These are phyloP conservation scores for Atherinomorus stipes DNA, from an alignment of 2,113 vertebrate species.

Conservation along the genomic window DNA sequence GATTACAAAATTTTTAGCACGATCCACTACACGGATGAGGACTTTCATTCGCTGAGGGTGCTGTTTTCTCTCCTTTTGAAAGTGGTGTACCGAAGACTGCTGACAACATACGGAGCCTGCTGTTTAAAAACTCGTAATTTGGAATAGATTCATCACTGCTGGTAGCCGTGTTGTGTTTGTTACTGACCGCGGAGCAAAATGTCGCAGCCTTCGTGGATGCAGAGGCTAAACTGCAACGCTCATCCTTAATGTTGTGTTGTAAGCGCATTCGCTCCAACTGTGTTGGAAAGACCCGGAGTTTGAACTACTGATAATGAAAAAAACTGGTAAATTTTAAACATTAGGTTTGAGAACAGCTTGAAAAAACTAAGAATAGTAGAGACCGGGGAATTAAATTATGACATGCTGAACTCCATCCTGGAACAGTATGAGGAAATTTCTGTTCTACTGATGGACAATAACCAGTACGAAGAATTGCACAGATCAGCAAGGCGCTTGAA, in stretches of 20 bases:
- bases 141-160: not conserved
- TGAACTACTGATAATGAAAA: not conserved
- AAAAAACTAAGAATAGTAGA: not conserved
- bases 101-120: too few relatives aligned
- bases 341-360: not conserved
- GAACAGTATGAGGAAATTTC: too few relatives aligned
- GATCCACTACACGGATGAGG: too few relatives aligned
- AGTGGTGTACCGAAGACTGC: not conserved
- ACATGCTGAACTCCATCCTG: not conserved
- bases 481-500: not conserved
- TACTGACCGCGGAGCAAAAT: not conserved
- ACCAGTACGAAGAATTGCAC: not conserved
- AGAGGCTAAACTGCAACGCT: not conserved
- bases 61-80: not conserved
- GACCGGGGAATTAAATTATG: slow-evolving; percentile 2
- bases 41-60: too few relatives aligned
- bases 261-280: not conserved
- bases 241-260: not conserved
- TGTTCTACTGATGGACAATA: too few relatives aligned
- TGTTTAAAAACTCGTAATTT: not conserved
- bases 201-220: not conserved
- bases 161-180: not conserved
- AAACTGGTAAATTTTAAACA: slow-evolving; percentile 3
- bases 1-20: too few relatives aligned
- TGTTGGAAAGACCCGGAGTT: not conserved